phyloP scores from a whole-genome alignment of 2,113 vertebrate genomes.

The Balaeniceps rex region DNA sequence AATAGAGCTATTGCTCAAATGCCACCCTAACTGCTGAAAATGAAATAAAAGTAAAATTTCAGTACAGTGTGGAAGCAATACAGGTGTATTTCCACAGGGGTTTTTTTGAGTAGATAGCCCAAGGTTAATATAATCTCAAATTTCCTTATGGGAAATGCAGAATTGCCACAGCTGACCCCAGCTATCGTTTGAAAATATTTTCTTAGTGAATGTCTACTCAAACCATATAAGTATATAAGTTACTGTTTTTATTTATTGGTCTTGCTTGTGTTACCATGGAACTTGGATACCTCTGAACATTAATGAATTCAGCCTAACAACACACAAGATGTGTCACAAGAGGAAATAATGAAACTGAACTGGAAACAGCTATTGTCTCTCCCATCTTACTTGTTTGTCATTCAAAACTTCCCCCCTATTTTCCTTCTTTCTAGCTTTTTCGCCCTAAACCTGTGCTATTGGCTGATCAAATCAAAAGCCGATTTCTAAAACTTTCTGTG shows the following conservation, averaged over 20 bases:
- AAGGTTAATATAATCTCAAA: not conserved
- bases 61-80: not conserved
- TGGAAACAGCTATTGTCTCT: not conserved
- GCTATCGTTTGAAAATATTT: not conserved
- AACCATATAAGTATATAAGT: not conserved
- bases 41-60: not conserved
- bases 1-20: constrained; percentile 40
- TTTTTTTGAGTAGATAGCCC: not conserved
- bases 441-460: not conserved
- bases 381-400: not conserved
- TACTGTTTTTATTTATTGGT: not conserved
- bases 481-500: constrained; percentile 1
- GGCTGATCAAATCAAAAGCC: constrained; percentile 30
- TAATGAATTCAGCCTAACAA: not conserved
- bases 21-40: not conserved
- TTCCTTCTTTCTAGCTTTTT: not conserved
- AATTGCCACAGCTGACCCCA: not conserved
- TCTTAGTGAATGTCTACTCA: not conserved
- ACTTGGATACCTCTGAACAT: not conserved
- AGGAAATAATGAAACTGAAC: not conserved
- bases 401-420: not conserved
- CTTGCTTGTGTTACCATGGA: not conserved
- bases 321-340: not conserved
- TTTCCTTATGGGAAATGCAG: not conserved
- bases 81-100: not conserved